Base-by-base conservation (phyloP, 2,797 vertebrate genomes). In the Lagocephalus sceleratus region DNA sequence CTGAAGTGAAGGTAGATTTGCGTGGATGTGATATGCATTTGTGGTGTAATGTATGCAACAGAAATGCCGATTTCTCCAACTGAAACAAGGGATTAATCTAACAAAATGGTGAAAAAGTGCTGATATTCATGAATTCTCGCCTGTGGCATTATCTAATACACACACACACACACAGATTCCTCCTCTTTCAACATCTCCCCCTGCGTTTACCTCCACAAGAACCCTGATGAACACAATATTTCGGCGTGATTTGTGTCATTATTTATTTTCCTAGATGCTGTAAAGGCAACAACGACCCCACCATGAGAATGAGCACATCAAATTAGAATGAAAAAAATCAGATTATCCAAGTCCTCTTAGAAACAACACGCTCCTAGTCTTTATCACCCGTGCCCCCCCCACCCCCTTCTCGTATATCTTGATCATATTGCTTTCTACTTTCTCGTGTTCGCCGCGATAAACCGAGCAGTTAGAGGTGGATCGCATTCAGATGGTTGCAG, bases 401-500 rank as follows among this genome's bases (percentile, higher is more conserved):
- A 39, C 25, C 46, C 40, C 29, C 6, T 17, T 21, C 41, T 57
- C 25, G 29, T 26, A 49, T 61, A 23, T 32, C 51, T 32, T 52
- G 32, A 19, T 21, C n/a, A 0, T 54, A n/a, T 48, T 44, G 17
- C 71, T 68, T 51, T 47, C 40, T 10, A 42, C 32, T 22, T 40
- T 57, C 12, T 0, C 45, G 20, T 54, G 65, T 55, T 19, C 7
- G 8, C n/a, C 15, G 51, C 29, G 43, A 70, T 66, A 52, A 71
- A 74, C 73, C 57, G 54, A 26, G 44, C 60, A 54, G 49, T 75
- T 59, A 43, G 44, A 63, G 58, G 42, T 43, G 40, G 52, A 52
- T 43, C n/a, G 17, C 1, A 44, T 57, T 65, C 69, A 90, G 92
- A 87, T 91, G 89, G 89, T 89, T 89, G 88, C 78, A 92, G 86